Base-by-base conservation (phyloP, 2,113 vertebrate species). In the Carassius auratus region DNA sequence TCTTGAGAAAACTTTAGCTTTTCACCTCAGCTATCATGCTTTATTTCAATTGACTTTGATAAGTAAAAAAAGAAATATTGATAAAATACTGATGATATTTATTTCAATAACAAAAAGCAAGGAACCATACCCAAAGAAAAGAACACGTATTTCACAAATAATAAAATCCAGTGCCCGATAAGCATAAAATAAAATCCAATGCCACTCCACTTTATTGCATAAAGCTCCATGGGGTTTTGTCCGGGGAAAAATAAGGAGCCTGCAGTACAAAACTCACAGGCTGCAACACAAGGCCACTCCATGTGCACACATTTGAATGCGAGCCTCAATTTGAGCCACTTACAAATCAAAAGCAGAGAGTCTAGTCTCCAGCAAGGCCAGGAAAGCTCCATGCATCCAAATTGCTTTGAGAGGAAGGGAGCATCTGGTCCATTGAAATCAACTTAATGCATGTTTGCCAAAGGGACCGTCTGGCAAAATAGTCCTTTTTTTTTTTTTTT, bases 381-480 rank as follows among this genome's bases (percentile, higher is more conserved):
- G 87, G 30, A 48, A 87, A 84, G 84, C 85, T 86, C 85, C 68
- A 88, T 88, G 87, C 86, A 86, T 86, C 85, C 85, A 90, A 90
- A 90, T 88, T 90, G 87, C 89, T 90, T 88, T 90, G 85, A 88
- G 89, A 90, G 87, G 89, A 88, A 88, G 89, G 89, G 85, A 90
- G 89, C 89, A 90, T 90, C 89, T 90, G 89, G 87, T 88, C 85
- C 57, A 90, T 90, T 90, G 87, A 90, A 90, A 90, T 90, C 87
- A 86, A 90, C 89, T 90, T 90, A 90, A 90, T 90, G 89, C 84
- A 69, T 71, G 74, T 85, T 85, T 88, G 87, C 87, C 89, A 90
- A 90, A 87, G 89, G 85, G 79, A 88, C 85, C 85, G 87, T 90
- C 89, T 90, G 89, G 89, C 89, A 86, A 89, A 89, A 89, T 85